Evolutionary conservation across 2,888 invertebrate genomes (phyloP).

Genomic region (Pterobdella sp.): DNA sequence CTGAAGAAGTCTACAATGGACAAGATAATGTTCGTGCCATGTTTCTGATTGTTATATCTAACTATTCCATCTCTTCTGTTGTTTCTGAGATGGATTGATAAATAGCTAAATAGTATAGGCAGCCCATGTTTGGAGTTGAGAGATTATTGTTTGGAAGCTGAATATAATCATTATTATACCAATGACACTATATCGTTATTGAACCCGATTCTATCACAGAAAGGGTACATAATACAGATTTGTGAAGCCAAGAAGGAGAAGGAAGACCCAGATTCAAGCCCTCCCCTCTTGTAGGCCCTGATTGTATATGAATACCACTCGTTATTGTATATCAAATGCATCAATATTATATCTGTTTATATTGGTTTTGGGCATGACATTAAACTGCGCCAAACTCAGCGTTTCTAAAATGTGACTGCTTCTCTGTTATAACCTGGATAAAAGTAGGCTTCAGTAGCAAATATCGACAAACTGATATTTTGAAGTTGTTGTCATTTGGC

Average conservation of each 20-base stretch:
- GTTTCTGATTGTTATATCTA: neutral
- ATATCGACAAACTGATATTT: no score
- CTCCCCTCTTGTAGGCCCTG: no score
- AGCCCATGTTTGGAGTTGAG: neutral
- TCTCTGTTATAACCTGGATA: no score
- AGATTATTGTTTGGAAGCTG: neutral
- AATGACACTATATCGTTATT: constrained; percentile 4
- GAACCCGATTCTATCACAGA: neutral
- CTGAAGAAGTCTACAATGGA: constrained; percentile 29
- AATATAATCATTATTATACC: neutral
- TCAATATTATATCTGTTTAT: no score
- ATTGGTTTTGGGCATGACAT: no score
- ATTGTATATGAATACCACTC: no score
- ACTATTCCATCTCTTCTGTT: neutral
- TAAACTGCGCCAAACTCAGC: no score
- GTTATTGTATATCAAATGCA: no score
- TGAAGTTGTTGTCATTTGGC: no score
- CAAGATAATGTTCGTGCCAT: neutral
- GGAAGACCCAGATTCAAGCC: no score
- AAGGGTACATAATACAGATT: constrained; percentile 81
- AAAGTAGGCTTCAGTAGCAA: no score
- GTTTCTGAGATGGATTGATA: neutral
- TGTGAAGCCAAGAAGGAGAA: constrained; percentile 61
- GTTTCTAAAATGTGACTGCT: no score
- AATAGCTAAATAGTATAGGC: neutral